These are phyloP conservation scores for Drosophila murphyi DNA, from an alignment of 1,140 invertebrate species.

Conservation along the genomic window DNA sequence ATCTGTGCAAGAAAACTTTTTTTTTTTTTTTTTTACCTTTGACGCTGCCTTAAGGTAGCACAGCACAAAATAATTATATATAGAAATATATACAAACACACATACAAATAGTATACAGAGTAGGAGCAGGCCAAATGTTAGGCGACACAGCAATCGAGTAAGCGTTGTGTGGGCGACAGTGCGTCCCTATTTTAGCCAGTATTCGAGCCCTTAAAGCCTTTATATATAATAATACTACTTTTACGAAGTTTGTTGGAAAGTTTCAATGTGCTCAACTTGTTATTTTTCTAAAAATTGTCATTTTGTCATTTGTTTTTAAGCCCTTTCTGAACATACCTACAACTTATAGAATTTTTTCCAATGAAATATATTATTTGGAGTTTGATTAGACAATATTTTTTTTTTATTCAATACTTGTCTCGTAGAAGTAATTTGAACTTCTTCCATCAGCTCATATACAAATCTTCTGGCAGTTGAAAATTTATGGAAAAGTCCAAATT, in stretches of 20 bases:
- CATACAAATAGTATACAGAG: conserved; percentile 16
- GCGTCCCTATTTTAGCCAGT: conserved; percentile 28
- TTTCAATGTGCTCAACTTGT: conserved; percentile 2
- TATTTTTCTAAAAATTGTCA: not conserved
- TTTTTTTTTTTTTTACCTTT: conserved; percentile 80
- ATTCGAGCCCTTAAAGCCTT: conserved; percentile 16
- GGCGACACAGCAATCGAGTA: conserved; percentile 31
- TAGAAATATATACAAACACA: conserved; percentile 44
- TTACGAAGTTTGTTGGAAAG: conserved; percentile 15
- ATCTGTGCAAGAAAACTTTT: conserved; percentile 58
- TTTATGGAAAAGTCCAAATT: conserved; percentile 23
- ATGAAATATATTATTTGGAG: no score
- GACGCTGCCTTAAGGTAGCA: conserved; percentile 73
- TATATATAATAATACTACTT: conserved; percentile 35
- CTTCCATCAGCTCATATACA: not conserved
- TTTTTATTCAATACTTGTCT: not conserved
- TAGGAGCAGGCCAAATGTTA: not conserved
- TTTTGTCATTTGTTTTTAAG: not conserved
- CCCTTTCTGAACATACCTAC: not conserved
- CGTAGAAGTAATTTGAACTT: not conserved
- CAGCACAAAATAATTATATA: conserved; percentile 63
- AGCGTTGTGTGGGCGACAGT: conserved; percentile 47
- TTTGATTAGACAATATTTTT: not conserved
- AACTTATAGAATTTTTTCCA: no score
- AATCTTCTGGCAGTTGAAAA: conserved; percentile 1